Evolutionary conservation across 2,113 vertebrate genomes (phyloP).

Genomic region (Percina caprodes): DNA sequence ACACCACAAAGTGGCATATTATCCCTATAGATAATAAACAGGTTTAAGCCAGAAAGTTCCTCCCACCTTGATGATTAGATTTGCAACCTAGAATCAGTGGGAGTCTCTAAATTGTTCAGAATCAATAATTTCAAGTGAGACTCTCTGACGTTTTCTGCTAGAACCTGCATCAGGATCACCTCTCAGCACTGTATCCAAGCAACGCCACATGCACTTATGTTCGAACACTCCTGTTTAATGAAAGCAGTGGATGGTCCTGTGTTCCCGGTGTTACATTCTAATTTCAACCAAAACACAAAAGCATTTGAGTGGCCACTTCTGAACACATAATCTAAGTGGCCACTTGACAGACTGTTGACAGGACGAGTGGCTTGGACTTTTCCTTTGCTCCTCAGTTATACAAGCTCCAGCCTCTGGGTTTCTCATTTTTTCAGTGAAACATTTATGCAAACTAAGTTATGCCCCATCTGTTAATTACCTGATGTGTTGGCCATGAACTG

Average conservation of each 20-base stretch:
- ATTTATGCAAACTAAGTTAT: slow-evolving; percentile 41
- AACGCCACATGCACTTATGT: slow-evolving; percentile 14
- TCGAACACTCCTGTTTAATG: background rate
- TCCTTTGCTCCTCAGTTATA: slow-evolving; percentile 18
- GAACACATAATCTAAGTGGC: slow-evolving; percentile 32
- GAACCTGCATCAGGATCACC: slow-evolving; percentile 3
- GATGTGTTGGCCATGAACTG: slow-evolving; percentile 11
- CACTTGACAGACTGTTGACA: slow-evolving; percentile 38
- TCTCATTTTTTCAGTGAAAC: slow-evolving; percentile 31
- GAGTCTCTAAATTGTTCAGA: background rate
- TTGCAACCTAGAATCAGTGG: background rate
- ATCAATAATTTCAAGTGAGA: background rate
- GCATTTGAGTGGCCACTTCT: slow-evolving; percentile 48
- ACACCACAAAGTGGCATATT: background rate
- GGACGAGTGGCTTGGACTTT: slow-evolving; percentile 37
- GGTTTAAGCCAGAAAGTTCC: background rate
- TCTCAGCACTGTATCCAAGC: slow-evolving; percentile 39
- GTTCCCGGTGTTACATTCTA: slow-evolving; percentile 48
- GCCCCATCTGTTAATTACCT: slow-evolving; percentile 18
- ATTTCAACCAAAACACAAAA: slow-evolving; percentile 45
- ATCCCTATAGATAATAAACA: background rate
- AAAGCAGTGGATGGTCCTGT: slow-evolving; percentile 2
- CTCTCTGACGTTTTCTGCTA: background rate
- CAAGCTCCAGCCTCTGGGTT: background rate
- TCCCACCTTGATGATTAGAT: background rate